Base-by-base conservation (phyloP, 1,140 invertebrate genomes). In the Drosophila varians region DNA sequence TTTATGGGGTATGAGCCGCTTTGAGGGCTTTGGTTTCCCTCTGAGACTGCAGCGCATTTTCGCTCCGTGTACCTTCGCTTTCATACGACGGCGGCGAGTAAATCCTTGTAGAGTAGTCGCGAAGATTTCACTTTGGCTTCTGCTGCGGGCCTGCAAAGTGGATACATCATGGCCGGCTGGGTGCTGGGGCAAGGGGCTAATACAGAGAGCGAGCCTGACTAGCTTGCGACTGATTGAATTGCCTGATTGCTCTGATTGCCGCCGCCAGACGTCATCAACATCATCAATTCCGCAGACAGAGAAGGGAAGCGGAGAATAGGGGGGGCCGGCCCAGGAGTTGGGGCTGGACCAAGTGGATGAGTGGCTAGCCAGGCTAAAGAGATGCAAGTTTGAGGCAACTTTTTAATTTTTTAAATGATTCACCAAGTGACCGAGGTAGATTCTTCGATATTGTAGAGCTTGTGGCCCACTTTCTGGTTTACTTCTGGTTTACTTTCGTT, bases 171-270 rank as follows among this genome's bases (percentile, higher is more conserved):
- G n/a, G n/a, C n/a, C n/a, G n/a, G n/a, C n/a, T n/a, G n/a, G n/a
- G n/a, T n/a, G n/a, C 16, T 40, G 16, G 26, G 16, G 14, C 3
- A 3, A 25, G 46, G 38, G 5, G 43, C 46, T 61, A 51, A 61
- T 54, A 34, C 42, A 26, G 21, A 64, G 18, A 52, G 55, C 12
- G 38, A 18, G 28, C 18, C 52, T 43, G 38, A 11, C 45, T 75
- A 56, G 47, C 61, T 55, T 77, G 72, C 77, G 61, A 68, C 72
- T 86, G 80, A 86, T 84, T 86, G 76, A 84, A 84, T 84, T 76
- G 76, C 76, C 80, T 86, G 80, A 84, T 86, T 87, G 80, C 76
- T 74, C 80, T 80, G 82, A 86, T 86, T 86, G 76, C 82, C 62
- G 76, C 77, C 60, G 52, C 57, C 82, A 87, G 80, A 87, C 82